Base-by-base conservation (phyloP, 2,888 invertebrate species). In the Apamea monoglypha region DNA sequence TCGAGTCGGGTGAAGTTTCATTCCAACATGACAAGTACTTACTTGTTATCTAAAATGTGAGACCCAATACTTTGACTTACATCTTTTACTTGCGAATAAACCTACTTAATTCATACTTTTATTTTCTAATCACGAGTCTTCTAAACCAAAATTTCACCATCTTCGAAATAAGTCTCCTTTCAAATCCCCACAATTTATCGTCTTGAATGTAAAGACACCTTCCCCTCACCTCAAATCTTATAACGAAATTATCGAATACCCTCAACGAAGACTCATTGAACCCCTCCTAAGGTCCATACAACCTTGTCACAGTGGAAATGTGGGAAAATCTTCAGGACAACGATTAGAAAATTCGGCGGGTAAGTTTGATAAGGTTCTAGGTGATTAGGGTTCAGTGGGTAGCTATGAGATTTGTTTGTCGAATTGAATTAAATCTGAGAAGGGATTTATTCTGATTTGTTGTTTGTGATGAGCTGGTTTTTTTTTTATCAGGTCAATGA, bases 181-280 rank as follows among this genome's bases (percentile, higher is more conserved):
- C 64, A 74, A 85, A 69, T 72, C 80, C 74, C 73, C 76, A 80
- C 80, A 81, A 87, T 87, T 88, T 83, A 82, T 75, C 77, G 59
- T 77, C 81, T 85, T 67, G 50, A 75, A 67, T 36, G 59, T 63
- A 59, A 77, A 80, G 70, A 83, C 85, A 79, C 75, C 75, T 83
- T 74, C 73, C 86, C 81, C 85, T 88, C 70, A 79, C 83, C 87
- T 82, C 87, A 86, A 89, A 89, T 89, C 88, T 89, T 74, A 81
- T 89, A 88, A 87, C 72, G 61, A 83, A 86, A 89, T 89, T 80
- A 88, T 80, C 74, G 82, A 79, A 74, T 59, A 47, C 74, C 70
- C 82, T 81, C 73, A 67, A 82, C 71, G 67, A 82, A 79, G 81
- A 86, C 87, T 89, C 78, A 81, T 72, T 70, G 59, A 78, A 44